Evolutionary conservation across 2,113 vertebrate genomes (phyloP).

Genomic region (Labeo catla): DNA sequence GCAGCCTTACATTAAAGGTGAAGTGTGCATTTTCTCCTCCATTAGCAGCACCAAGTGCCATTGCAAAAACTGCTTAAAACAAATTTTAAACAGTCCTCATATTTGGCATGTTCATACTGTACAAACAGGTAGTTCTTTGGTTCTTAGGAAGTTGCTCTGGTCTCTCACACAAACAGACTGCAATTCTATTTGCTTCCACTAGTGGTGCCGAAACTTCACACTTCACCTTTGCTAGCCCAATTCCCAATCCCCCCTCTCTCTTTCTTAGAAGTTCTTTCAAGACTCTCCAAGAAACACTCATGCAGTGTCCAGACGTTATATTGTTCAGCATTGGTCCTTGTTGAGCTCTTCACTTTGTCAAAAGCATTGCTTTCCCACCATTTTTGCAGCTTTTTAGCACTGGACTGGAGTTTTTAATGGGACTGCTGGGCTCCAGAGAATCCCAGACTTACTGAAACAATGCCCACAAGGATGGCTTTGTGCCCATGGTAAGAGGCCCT

Average conservation of each 20-base stretch:
- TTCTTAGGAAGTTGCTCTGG: background rate
- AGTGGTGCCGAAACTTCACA: background rate
- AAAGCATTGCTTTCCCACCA: slow-evolving; percentile 22
- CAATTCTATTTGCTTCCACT: background rate
- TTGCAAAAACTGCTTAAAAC: no score
- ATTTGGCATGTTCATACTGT: no score
- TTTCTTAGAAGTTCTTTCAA: slow-evolving; percentile 24
- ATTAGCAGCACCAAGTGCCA: no score
- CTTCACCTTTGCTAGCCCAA: background rate
- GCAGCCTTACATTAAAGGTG: no score
- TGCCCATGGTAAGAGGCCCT: slow-evolving; percentile 82
- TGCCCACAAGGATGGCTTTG: slow-evolving; percentile 79
- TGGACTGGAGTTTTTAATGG: slow-evolving; percentile 47
- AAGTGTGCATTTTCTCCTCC: no score
- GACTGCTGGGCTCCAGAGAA: slow-evolving; percentile 70
- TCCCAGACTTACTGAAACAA: slow-evolving; percentile 51
- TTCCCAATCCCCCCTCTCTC: no score
- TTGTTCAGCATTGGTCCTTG: slow-evolving; percentile 14
- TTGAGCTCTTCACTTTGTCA: slow-evolving; percentile 18
- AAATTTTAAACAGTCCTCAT: no score
- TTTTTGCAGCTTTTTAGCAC: slow-evolving; percentile 1
- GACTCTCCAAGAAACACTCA: slow-evolving; percentile 10
- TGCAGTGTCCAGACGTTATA: background rate
- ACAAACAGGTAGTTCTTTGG: no score
- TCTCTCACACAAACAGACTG: background rate